Base-by-base conservation (phyloP, 2,888 invertebrate species). In the Caenorhabditis wallacei region DNA sequence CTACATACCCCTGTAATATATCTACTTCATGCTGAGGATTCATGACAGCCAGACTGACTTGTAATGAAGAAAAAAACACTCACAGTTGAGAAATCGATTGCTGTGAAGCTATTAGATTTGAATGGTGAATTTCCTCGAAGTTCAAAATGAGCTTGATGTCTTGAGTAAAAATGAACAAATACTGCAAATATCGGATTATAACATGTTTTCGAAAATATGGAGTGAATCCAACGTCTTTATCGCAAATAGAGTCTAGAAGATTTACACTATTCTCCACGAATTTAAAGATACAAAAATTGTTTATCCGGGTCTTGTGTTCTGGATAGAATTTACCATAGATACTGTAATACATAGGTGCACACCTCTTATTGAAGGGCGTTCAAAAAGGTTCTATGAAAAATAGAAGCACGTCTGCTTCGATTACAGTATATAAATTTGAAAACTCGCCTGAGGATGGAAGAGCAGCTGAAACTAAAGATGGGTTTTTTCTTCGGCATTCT, bases 31-130 rank as follows among this genome's bases (percentile, higher is more conserved):
- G n/a, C n/a, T n/a, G n/a, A n/a, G 8, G n/a, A 22, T 8, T 53
- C 10, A 40, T 13, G 54, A 18, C n/a, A n/a, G n/a, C n/a, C n/a
- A 43, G 43, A 43, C 3, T 43, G 43, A 43, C 5, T 22, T 63
- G 7, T 13, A 48, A 35, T n/a, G n/a, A 66, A 24, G 16, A 11
- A 22, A 64, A 35, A 69, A 69, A 10, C 2, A 76, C 86, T 71
- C 64, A 91, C 91, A 69, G 91, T 90, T 18, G 76, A 80, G 57
- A 91, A 91, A 69, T 91, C 91, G 20, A 91, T 82, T 2, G 89
- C 91, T 5, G 91, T 91, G 78, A 91, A 91, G n/a, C 90, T 90
- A 76, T 91, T 91, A 74, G 90, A 91, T 69, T 90, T 90, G 79
- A 91, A 90, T 11, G 91, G 91, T 16, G 78, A 71, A 79, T 91